Evolutionary conservation across 2,888 invertebrate species (phyloP), one percentile per base, ranked within the genome.

Genomic region (Ryuthela nishihirai): DNA sequence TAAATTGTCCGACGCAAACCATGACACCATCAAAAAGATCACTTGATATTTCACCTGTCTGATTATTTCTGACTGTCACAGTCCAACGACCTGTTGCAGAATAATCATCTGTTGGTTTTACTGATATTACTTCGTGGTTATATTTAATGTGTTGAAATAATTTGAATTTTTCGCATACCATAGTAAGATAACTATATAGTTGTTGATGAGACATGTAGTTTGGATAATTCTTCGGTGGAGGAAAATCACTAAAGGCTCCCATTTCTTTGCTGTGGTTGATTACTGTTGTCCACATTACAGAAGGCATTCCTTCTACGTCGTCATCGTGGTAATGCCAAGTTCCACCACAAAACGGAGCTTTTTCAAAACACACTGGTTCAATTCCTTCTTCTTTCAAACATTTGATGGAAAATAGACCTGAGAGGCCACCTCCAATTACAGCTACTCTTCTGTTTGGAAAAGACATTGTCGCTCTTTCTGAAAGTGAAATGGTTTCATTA

Each of bases 1-100:
- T 72, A 64, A 77, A 77, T 61, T 78, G 78, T 2, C 79, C 79
- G 1, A 72, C 73, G 62, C 77, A 76, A 2, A 78, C 69, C 69
- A 79, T 69, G 2, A 79, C 77, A 10, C 73, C 77, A 63, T 78
- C 77, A 65, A 20, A 74, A 69, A 62, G 70, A 70, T 18, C 73
- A 69, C 50, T 48, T 3, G 32, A 29, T 7, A 59, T 40, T 26
- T 52, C 52, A n/a, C 55, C 60, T 3, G 44, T 49, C 21, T 54
- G 42, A 4, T 49, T 54, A 21, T 60, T 54, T 32, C 45, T 60
- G 4, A 59, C 53, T 2, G 20, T 23, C 1, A 54, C 54, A 4
- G 45, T 23, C 54, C 44, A 60, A 18, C 38, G 39, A 2, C 60
- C 60, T n/a, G 54, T 60, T 17, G 44, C 49, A 0, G 49, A 49